phyloP scores from a whole-genome alignment of 2,797 vertebrate genomes.

The Cygnus olor region DNA sequence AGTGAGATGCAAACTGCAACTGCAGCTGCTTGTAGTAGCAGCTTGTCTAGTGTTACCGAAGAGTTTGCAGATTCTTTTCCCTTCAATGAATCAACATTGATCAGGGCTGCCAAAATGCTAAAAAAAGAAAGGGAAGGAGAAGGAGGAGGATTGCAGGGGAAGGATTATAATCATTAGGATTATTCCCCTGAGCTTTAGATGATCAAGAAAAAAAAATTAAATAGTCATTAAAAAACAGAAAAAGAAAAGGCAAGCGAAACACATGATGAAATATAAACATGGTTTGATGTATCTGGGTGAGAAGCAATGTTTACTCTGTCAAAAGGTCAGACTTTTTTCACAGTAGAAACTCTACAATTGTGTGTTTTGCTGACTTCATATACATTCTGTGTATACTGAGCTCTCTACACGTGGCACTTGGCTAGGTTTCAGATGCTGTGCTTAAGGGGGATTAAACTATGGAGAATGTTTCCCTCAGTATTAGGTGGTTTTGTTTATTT shows the following conservation, averaged over 20 bases:
- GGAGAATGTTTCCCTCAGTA: background rate
- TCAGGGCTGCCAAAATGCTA: slow-evolving; percentile 56
- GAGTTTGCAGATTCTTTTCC: slow-evolving; percentile 70
- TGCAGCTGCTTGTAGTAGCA: slow-evolving; percentile 82
- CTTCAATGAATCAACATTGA: slow-evolving; percentile 73
- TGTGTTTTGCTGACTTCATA: slow-evolving; percentile 62
- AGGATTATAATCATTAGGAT: slow-evolving; percentile 46
- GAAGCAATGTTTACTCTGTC: slow-evolving; percentile 37
- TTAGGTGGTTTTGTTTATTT: background rate
- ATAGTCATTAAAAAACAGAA: background rate
- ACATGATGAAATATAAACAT: background rate
- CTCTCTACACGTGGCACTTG: slow-evolving; percentile 48
- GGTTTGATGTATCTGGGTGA: background rate
- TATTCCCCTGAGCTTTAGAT: slow-evolving; percentile 58
- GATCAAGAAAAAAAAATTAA: slow-evolving; percentile 47
- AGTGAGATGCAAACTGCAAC: slow-evolving; percentile 78
- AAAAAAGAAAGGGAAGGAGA: slow-evolving; percentile 33
- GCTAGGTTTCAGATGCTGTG: slow-evolving; percentile 42
- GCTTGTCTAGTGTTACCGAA: slow-evolving; percentile 73
- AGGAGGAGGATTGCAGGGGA: background rate
- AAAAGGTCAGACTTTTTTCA: slow-evolving; percentile 35
- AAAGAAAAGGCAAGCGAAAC: background rate
- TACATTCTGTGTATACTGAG: background rate
- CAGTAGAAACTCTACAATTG: slow-evolving; percentile 11
- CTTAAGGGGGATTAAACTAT: slow-evolving; percentile 24